These are phyloP conservation scores for Glaucomys volans DNA, from an alignment of 2,113 vertebrate genomes.

Conservation along the genomic window DNA sequence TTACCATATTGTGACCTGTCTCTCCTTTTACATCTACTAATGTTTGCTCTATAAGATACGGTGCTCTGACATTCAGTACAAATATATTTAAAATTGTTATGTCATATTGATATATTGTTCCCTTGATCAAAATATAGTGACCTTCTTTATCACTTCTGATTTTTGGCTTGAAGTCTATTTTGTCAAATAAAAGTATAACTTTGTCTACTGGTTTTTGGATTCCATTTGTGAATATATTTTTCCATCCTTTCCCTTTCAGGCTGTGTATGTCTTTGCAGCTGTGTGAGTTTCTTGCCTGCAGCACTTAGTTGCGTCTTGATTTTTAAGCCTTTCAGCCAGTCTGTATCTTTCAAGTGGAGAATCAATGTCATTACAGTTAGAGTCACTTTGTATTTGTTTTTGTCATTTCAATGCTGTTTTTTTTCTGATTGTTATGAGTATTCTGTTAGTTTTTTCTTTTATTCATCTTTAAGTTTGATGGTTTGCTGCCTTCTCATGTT, in stretches of 20 bases:
- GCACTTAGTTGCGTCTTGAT: neutral
- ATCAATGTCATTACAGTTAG: neutral
- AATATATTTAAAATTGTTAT: too few species aligned
- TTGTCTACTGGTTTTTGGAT: neutral
- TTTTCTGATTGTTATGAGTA: neutral
- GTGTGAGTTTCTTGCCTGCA: neutral
- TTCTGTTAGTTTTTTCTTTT: neutral
- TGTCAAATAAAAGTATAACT: too few species aligned
- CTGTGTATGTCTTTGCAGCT: neutral
- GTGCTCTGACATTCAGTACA: neutral
- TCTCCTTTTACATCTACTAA: neutral
- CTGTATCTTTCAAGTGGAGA: neutral
- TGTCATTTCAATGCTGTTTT: neutral
- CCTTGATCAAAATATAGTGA: too few species aligned
- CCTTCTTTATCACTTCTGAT: too few species aligned
- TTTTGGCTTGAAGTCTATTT: too few species aligned
- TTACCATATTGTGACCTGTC: neutral
- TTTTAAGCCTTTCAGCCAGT: neutral
- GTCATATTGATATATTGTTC: too few species aligned
- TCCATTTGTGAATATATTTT: neutral
- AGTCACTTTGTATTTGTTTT: neutral
- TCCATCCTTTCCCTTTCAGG: neutral
- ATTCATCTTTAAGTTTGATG: neutral
- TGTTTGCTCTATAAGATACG: neutral
- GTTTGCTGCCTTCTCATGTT: neutral